Percentiles rank a stretch among this genome's conserved stretches.
Evolutionary conservation across 2,797 vertebrate species (phyloP).

Genomic region (Triplophysa yarkandensis): DNA sequence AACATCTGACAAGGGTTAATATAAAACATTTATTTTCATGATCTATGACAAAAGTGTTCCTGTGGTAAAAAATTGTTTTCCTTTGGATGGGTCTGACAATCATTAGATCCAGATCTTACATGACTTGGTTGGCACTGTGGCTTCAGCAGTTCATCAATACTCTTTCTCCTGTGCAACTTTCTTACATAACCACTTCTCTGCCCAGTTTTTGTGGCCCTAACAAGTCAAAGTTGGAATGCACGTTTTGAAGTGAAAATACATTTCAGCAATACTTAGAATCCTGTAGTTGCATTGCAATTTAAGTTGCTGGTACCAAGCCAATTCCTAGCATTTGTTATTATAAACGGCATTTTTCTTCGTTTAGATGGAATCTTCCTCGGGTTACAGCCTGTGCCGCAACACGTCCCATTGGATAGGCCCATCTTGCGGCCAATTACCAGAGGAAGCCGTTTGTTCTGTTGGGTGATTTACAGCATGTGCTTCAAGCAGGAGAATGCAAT

Average conservation of each 20-base stretch:
- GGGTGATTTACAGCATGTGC: constrained; percentile 59
- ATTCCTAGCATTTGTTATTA: constrained; percentile 76
- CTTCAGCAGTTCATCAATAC: background rate
- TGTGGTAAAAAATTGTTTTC: background rate
- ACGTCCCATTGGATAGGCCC: constrained; percentile 69
- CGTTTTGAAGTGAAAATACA: constrained; percentile 80
- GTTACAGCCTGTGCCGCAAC: constrained; percentile 78
- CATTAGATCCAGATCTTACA: background rate
- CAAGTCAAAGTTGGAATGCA: constrained; percentile 84
- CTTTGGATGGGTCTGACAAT: background rate
- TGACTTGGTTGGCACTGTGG: background rate
- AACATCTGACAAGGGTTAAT: background rate
- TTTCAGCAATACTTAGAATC: constrained; percentile 82
- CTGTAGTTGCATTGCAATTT: constrained; percentile 75
- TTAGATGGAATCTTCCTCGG: constrained; percentile 76
- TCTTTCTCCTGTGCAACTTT: constrained; percentile 8
- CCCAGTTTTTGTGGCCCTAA: constrained; percentile 74
- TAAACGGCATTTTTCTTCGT: constrained; percentile 74
- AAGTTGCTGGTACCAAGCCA: constrained; percentile 63
- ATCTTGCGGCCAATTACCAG: constrained; percentile 69
- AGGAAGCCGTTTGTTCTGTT: constrained; percentile 54
- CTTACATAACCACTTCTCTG: constrained; percentile 66
- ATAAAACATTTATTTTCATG: no score
- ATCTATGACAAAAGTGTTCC: no score
- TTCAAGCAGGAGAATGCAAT: constrained; percentile 45